These are phyloP conservation scores for Pemphigus obesinymphae DNA, from an alignment of 1,140 invertebrate species.

Conservation along the genomic window DNA sequence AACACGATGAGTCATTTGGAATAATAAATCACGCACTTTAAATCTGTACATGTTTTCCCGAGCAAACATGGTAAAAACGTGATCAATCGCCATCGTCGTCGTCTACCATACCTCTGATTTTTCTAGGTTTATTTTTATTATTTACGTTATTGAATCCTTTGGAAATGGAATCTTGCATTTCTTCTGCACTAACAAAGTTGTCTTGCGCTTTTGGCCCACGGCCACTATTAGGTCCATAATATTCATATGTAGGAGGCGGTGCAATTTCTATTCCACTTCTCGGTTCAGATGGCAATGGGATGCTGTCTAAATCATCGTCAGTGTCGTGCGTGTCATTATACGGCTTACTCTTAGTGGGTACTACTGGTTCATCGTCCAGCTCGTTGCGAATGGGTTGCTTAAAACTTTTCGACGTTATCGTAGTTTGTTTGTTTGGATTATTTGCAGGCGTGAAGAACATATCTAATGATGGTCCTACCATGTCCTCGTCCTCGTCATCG, in stretches of 20 bases:
- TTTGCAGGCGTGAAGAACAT: constrained; percentile 43
- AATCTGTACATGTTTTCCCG: too few species aligned
- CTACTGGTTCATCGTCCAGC: constrained; percentile 5
- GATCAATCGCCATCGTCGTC: not conserved
- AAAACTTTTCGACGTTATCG: not conserved
- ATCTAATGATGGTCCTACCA: constrained; percentile 44
- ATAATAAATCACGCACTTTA: not conserved
- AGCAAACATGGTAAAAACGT: not conserved
- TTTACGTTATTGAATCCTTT: not conserved
- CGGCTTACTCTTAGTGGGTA: not conserved
- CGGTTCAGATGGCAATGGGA: not conserved
- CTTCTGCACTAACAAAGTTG: not conserved
- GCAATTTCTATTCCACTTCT: constrained; percentile 56
- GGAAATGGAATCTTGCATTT: constrained; percentile 30
- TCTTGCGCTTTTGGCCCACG: not conserved
- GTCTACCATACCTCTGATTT: not conserved
- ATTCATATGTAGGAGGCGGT: constrained; percentile 61
- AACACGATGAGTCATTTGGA: not conserved
- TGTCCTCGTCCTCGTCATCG: constrained; percentile 18
- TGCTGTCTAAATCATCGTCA: not conserved
- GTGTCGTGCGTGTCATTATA: not conserved
- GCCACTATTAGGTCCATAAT: constrained; percentile 54
- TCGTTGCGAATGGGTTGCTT: constrained; percentile 20
- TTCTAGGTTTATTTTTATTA: not conserved
- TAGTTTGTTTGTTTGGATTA: constrained; percentile 28